These are phyloP conservation scores for Thera obeliscata DNA, from an alignment of 2,888 invertebrate species.

Conservation along the genomic window DNA sequence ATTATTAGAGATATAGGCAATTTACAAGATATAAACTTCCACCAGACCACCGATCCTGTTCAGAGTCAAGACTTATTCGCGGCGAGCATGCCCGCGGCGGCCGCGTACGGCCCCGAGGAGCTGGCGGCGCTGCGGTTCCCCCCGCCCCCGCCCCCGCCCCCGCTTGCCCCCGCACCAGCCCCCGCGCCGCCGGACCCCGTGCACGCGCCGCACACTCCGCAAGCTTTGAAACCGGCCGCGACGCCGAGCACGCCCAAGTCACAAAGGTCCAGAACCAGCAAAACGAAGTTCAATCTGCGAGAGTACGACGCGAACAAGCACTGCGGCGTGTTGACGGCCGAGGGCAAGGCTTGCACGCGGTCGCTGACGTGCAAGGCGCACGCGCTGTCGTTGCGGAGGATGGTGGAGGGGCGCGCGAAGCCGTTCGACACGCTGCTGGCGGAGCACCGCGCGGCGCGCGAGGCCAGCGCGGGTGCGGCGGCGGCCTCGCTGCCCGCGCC, in stretches of 20 bases:
- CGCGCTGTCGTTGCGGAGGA: slow-evolving; percentile 88
- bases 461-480: slow-evolving; percentile 60
- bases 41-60: slow-evolving; percentile 63
- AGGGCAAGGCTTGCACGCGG: slow-evolving; percentile 90
- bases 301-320: slow-evolving; percentile 93
- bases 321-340: slow-evolving; percentile 90
- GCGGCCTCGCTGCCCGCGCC: slow-evolving; percentile 45
- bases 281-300: slow-evolving; percentile 81
- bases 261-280: slow-evolving; percentile 61
- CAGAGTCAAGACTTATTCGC: slow-evolving; percentile 68
- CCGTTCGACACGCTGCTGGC: slow-evolving; percentile 90
- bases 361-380: slow-evolving; percentile 90
- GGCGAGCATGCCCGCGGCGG: slow-evolving; percentile 55
- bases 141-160: slow-evolving; percentile 64
- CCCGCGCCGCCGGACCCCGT: slow-evolving; percentile 53
- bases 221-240: slow-evolving; percentile 44
- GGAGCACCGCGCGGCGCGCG: slow-evolving; percentile 88
- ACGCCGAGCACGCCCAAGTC: slow-evolving; percentile 59
- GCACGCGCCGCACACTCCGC: slow-evolving; percentile 40
- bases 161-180: slow-evolving; percentile 63
- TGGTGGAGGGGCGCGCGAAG: slow-evolving; percentile 88
- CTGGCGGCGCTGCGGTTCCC: slow-evolving; percentile 71
- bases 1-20: slow-evolving; percentile 80
- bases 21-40: slow-evolving; percentile 77
- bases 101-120: slow-evolving; percentile 67